A percentile compares a stretch with the other conserved stretches of the same genome.
phyloP scores from a whole-genome alignment of 1,140 invertebrate genomes.

The Potamilus streckersoni region DNA sequence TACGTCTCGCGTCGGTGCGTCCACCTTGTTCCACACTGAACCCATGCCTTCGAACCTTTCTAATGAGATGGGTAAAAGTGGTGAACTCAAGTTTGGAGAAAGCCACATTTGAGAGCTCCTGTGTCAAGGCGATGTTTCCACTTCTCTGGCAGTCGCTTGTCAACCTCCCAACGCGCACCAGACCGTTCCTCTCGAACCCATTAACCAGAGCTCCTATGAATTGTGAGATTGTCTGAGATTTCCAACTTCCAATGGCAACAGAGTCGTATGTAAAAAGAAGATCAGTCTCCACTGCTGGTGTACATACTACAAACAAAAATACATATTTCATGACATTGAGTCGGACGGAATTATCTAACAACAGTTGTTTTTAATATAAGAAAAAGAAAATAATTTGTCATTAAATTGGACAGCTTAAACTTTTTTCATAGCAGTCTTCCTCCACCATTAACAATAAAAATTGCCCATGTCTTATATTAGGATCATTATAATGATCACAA shows the following conservation, averaged over 20 bases:
- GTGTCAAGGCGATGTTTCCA: slow-evolving; percentile 37
- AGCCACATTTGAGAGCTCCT: slow-evolving; percentile 23
- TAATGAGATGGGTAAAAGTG: slow-evolving; percentile 26
- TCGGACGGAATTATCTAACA: not conserved
- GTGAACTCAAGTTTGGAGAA: slow-evolving; percentile 20
- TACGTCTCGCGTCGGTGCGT: slow-evolving; percentile 19
- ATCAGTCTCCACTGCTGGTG: slow-evolving; percentile 31
- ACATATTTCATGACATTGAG: not conserved
- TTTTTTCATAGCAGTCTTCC: no score
- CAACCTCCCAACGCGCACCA: slow-evolving; percentile 41
- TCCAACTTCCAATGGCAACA: slow-evolving; percentile 24
- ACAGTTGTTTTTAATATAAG: no score
- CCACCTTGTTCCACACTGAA: slow-evolving; percentile 33
- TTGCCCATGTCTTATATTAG: no score
- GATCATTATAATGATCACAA: no score
- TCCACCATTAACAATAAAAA: no score
- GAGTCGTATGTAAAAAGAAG: slow-evolving; percentile 54
- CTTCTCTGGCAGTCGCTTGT: slow-evolving; percentile 40
- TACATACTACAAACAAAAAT: slow-evolving; percentile 34
- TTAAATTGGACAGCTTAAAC: no score
- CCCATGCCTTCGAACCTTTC: slow-evolving; percentile 27
- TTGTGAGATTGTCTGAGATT: slow-evolving; percentile 32
- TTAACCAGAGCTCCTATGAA: slow-evolving; percentile 42
- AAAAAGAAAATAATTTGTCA: no score
- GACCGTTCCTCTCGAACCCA: slow-evolving; percentile 35